Conservation (phyloP, 1,140 invertebrate genomes). For the Drosophila leontia region DNA sequence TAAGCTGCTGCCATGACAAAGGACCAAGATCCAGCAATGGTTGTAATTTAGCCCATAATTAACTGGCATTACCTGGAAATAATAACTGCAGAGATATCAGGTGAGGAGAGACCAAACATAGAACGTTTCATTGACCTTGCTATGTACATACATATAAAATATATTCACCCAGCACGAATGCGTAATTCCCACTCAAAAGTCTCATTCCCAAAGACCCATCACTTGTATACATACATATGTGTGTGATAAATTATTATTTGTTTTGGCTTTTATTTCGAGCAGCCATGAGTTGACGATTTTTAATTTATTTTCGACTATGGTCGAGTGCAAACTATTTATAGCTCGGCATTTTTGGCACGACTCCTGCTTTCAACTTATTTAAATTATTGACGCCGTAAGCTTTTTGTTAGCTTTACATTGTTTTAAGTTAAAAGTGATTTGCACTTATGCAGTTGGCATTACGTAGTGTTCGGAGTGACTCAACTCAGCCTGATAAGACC, state of each 20-base stretch:
- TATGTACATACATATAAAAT: neutral
- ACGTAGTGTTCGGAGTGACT: conserved; percentile 6
- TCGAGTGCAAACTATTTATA: conserved; percentile 32
- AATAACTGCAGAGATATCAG: conserved; percentile 3
- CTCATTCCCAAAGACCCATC: neutral
- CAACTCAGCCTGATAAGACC: conserved; percentile 16
- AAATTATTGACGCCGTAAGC: conserved; percentile 4
- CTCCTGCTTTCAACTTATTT: neutral
- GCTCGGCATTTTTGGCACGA: conserved; percentile 20
- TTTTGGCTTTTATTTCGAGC: conserved; percentile 21
- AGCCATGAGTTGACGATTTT: conserved; percentile 31
- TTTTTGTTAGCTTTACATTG: neutral
- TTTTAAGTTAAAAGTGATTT: conserved; percentile 6
- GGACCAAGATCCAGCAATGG: conserved; percentile 22
- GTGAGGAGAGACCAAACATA: conserved; percentile 17
- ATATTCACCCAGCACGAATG: conserved; percentile 9
- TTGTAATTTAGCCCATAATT: conserved; percentile 39
- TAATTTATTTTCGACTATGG: conserved; percentile 35
- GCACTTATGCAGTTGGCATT: conserved; percentile 9
- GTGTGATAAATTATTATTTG: conserved; percentile 27
- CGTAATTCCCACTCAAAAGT: conserved; percentile 18
- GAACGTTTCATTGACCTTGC: conserved; percentile 8
- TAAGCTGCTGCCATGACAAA: conserved; percentile 36
- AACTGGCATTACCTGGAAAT: conserved; percentile 8
- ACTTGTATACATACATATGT: too few species aligned